A percentile compares a stretch with the other conserved stretches of the same genome.
phyloP scores from a whole-genome alignment of 2,888 invertebrate species.

The Drosophila dives region DNA sequence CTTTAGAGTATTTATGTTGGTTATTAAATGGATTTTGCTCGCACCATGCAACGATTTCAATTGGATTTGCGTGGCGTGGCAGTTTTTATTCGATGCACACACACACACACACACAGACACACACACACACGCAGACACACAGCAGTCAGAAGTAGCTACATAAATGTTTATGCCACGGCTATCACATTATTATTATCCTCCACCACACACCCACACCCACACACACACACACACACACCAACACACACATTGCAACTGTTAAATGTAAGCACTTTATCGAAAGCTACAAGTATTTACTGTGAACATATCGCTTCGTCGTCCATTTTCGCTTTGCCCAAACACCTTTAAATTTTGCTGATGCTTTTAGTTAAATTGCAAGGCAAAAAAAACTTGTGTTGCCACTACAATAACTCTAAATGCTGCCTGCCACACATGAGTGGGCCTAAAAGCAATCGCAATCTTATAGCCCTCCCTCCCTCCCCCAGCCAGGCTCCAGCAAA shows the following conservation, averaged over 20 bases:
- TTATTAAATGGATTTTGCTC: conserved; percentile 77
- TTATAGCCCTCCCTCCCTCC: background rate
- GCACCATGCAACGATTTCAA: conserved; percentile 72
- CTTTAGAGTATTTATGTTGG: conserved; percentile 77
- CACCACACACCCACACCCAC: background rate
- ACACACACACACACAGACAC: conserved; percentile 6
- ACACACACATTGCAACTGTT: conserved; percentile 10
- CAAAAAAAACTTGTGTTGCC: conserved; percentile 54
- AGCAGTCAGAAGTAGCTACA: conserved; percentile 53
- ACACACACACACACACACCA: background rate
- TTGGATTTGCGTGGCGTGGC: conserved; percentile 70
- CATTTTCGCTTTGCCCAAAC: conserved; percentile 41
- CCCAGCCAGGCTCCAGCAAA: background rate
- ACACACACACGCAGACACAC: conserved; percentile 18
- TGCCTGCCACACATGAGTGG: conserved; percentile 55
- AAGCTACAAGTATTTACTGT: conserved; percentile 50
- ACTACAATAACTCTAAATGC: conserved; percentile 70
- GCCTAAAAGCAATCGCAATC: conserved; percentile 56
- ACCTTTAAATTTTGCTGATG: conserved; percentile 72
- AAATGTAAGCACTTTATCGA: conserved; percentile 55
- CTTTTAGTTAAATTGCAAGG: conserved; percentile 76
- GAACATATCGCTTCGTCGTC: background rate
- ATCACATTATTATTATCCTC: conserved; percentile 60
- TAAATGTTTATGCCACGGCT: conserved; percentile 68
- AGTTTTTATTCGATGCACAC: conserved; percentile 49